Evolutionary conservation across 35 echinoderm and acorn worm genomes (phyloP).

Genomic region (Ophiothrix spiculata): DNA sequence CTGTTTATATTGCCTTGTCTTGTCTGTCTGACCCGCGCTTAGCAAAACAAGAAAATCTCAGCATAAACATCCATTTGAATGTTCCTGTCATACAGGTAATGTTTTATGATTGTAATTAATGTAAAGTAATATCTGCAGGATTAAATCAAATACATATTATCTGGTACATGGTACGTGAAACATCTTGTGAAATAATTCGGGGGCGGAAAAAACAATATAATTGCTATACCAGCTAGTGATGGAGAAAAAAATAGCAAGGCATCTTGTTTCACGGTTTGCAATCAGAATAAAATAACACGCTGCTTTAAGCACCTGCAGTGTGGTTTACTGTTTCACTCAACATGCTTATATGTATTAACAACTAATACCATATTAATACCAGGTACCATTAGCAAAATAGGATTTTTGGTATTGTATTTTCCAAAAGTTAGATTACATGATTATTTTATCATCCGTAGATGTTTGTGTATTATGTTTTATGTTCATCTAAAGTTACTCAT

Average conservation of each 20-base stretch:
- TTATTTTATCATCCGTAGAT: neutral
- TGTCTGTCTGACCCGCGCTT: too few relatives aligned
- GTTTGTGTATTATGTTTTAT: neutral
- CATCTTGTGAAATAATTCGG: constrained; percentile 9
- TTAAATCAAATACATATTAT: constrained; percentile 8
- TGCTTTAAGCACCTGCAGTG: neutral
- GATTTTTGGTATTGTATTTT: neutral
- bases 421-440: neutral
- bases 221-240: neutral
- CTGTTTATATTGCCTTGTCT: too few relatives aligned
- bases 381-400: constrained; percentile 1
- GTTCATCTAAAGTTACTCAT: neutral
- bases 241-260: neutral
- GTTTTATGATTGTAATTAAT: neutral
- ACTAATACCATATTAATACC: constrained; percentile 3
- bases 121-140: neutral
- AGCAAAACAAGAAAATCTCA: too few relatives aligned
- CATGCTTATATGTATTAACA: constrained; percentile 3
- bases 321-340: neutral
- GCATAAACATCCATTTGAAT: too few relatives aligned
- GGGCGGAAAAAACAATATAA: neutral
- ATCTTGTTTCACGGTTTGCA: neutral
- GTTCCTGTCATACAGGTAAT: too few relatives aligned
- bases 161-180: neutral
- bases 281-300: neutral